These are phyloP conservation scores for Ciona savignyi DNA, from an alignment of 23 tunicate species.

Conservation along the genomic window DNA sequence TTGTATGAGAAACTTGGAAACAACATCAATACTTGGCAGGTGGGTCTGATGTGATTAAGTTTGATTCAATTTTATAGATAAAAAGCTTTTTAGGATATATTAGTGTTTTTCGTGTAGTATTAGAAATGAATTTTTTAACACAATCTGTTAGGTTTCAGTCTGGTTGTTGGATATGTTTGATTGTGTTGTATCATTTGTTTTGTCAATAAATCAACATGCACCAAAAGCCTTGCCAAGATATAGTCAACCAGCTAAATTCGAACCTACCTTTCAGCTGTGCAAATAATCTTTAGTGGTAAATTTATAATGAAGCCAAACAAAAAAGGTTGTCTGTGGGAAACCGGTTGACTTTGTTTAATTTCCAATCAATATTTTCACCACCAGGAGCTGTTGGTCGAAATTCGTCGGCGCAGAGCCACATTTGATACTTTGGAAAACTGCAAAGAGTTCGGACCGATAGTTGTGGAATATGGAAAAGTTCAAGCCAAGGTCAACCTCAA, in stretches of 20 bases:
- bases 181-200: not conserved
- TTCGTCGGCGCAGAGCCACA: slow-evolving; percentile 87
- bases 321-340: too few relatives aligned
- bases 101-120: not conserved
- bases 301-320: too few relatives aligned
- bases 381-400: slow-evolving; percentile 89
- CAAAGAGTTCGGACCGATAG: slow-evolving; percentile 81
- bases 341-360: too few relatives aligned
- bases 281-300: too few relatives aligned
- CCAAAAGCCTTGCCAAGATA: not conserved
- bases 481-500: slow-evolving; percentile 96
- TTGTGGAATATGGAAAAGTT: slow-evolving; percentile 83
- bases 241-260: not conserved
- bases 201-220: not conserved
- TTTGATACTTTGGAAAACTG: slow-evolving; percentile 91
- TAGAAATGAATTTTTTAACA: not conserved
- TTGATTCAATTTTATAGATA: too few relatives aligned
- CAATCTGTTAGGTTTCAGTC: not conserved
- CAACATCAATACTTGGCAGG: slow-evolving; percentile 91
- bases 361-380: too few relatives aligned
- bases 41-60: too few relatives aligned
- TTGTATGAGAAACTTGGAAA: slow-evolving; percentile 79
- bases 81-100: too few relatives aligned
- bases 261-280: too few relatives aligned
- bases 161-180: not conserved